Conservation (phyloP, 2,113 vertebrate species). For the Rhinogobius similis region DNA sequence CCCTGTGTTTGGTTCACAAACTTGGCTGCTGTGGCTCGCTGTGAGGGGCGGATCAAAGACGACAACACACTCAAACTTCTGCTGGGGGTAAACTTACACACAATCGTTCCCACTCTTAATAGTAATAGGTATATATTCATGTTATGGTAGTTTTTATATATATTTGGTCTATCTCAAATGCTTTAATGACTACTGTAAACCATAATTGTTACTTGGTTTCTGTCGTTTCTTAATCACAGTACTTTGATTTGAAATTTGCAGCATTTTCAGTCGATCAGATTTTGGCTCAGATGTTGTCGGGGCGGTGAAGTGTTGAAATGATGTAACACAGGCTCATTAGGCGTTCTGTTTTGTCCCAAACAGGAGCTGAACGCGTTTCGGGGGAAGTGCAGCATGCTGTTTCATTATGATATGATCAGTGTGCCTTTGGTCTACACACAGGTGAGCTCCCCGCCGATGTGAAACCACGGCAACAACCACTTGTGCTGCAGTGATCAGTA, state of each 20-base stretch:
- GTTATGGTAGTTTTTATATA: too few relatives aligned
- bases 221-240: background rate
- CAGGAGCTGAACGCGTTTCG: conserved; percentile 88
- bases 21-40: conserved; percentile 84
- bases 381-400: conserved; percentile 88
- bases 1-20: conserved; percentile 94
- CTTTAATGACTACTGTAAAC: background rate
- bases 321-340: background rate
- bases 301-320: background rate
- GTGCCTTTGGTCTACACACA: conserved; percentile 91
- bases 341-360: conserved; percentile 23
- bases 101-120: background rate
- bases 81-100: conserved; percentile 78
- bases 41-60: conserved; percentile 87
- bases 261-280: background rate
- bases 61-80: conserved; percentile 88
- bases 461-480: background rate
- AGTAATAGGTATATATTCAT: background rate
- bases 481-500: too few relatives aligned
- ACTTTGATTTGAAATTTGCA: background rate
- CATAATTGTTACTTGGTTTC: background rate
- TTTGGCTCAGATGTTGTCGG: background rate
- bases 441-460: conserved; percentile 65
- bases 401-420: conserved; percentile 94
- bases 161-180: too few relatives aligned